A percentile compares a stretch with the other conserved stretches of the same genome.
Evolutionary conservation across 2,888 invertebrate genomes (phyloP).

Genomic region (Orthosia gothica): DNA sequence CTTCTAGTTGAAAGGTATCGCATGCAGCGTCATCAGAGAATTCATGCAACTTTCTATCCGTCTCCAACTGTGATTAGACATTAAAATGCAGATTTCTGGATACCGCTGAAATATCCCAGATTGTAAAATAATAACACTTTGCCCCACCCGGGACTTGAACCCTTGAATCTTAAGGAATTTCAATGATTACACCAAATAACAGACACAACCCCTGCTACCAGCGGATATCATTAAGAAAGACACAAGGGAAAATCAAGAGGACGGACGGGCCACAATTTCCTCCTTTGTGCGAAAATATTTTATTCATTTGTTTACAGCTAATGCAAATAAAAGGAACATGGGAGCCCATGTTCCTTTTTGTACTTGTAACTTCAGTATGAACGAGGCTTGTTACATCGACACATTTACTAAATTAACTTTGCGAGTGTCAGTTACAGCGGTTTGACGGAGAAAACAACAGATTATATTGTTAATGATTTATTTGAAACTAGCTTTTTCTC

Average conservation of each 20-base stretch:
- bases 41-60: too few species aligned
- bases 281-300: conserved; percentile 18
- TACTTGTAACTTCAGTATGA: conserved; percentile 27
- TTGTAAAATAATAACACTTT: too few species aligned
- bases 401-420: conserved; percentile 39
- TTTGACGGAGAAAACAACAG: conserved; percentile 1
- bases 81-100: too few species aligned
- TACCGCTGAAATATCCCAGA: too few species aligned
- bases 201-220: neutral
- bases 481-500: neutral
- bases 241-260: neutral
- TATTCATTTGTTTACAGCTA: conserved; percentile 34
- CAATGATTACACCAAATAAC: neutral
- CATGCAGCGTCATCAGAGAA: too few species aligned
- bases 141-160: too few species aligned
- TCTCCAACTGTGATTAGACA: too few species aligned
- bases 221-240: neutral
- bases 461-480: conserved; percentile 10
- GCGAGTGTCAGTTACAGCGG: conserved; percentile 25
- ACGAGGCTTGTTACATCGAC: conserved; percentile 15
- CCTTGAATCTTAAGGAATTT: neutral
- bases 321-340: conserved; percentile 36
- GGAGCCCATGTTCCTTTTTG: too few species aligned
- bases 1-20: too few species aligned
- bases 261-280: neutral